phyloP scores from a whole-genome alignment of 1,140 invertebrate species.

The Aethina tumida region DNA sequence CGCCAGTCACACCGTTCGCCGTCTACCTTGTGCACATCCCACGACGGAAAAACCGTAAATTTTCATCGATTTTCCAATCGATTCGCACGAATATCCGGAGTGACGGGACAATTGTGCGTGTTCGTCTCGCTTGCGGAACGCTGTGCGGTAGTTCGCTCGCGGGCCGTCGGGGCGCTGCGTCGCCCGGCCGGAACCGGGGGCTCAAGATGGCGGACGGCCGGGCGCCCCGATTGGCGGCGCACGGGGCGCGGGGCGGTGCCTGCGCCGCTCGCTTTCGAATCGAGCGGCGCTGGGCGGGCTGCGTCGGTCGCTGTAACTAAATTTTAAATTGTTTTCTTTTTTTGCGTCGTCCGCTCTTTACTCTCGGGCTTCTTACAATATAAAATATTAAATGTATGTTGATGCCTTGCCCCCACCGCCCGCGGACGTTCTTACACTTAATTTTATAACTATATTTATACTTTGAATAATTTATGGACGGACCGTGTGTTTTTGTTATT shows the following conservation, averaged over 20 bases:
- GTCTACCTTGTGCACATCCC: conserved; percentile 5
- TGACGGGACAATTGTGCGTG: conserved; percentile 19
- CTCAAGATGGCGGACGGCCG: conserved; percentile 24
- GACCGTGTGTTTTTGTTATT: no score
- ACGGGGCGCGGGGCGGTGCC: conserved; percentile 7
- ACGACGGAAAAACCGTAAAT: conserved; percentile 15
- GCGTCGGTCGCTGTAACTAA: conserved; percentile 12
- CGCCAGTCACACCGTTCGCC: neutral
- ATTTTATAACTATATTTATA: conserved; percentile 26
- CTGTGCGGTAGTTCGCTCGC: conserved; percentile 25
- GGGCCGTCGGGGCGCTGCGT: conserved; percentile 23
- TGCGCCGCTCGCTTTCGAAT: conserved; percentile 9
- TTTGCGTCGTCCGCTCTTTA: no score
- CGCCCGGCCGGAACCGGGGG: conserved; percentile 14
- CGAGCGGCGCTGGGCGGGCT: conserved; percentile 7
- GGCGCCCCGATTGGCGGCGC: conserved; percentile 15
- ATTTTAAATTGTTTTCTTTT: conserved; percentile 17
- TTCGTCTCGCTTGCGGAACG: conserved; percentile 18
- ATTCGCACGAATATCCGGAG: conserved; percentile 24
- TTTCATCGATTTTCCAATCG: conserved; percentile 28
- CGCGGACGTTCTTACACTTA: conserved; percentile 9
- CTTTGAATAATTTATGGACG: no score
- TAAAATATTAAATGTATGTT: conserved; percentile 28
- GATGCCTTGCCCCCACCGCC: conserved; percentile 17
- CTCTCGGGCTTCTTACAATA: conserved; percentile 17